Evolutionary conservation across 1,140 invertebrate genomes (phyloP).

Genomic region (Drosophila repletoides): DNA sequence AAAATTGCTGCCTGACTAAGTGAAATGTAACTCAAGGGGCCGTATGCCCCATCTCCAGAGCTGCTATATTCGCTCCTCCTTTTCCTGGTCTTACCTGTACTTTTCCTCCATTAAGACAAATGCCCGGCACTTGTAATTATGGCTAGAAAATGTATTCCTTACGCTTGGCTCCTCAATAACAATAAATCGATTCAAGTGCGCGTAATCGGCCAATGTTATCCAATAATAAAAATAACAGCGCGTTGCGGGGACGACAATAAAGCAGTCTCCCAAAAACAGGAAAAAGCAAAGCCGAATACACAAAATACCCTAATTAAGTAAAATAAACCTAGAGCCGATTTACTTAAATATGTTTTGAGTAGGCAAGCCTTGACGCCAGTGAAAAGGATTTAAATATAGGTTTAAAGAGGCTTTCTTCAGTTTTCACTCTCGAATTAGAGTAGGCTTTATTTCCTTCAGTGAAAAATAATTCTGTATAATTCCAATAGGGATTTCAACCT

Average conservation of each 20-base stretch:
- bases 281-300: conserved; percentile 14
- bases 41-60: not conserved
- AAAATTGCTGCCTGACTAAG: conserved; percentile 20
- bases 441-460: too few relatives aligned
- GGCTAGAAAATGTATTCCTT: conserved; percentile 56
- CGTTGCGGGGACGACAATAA: conserved; percentile 44
- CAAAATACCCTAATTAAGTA: not conserved
- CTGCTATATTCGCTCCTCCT: not conserved
- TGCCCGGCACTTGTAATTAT: conserved; percentile 69
- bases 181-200: conserved; percentile 76
- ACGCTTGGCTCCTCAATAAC: conserved; percentile 56
- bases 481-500: too few relatives aligned
- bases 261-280: too few relatives aligned
- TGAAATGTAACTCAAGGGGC: conserved; percentile 5
- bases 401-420: too few relatives aligned
- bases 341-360: too few relatives aligned
- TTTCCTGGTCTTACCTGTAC: conserved; percentile 40
- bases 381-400: too few relatives aligned
- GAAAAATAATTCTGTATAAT: not conserved
- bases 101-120: conserved; percentile 39
- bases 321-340: too few relatives aligned
- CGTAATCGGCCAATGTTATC: conserved; percentile 74
- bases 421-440: too few relatives aligned
- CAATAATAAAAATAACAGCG: conserved; percentile 71
- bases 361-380: too few relatives aligned